phyloP scores from a whole-genome alignment of 2,113 vertebrate species.

The Ceratotherium simum region DNA sequence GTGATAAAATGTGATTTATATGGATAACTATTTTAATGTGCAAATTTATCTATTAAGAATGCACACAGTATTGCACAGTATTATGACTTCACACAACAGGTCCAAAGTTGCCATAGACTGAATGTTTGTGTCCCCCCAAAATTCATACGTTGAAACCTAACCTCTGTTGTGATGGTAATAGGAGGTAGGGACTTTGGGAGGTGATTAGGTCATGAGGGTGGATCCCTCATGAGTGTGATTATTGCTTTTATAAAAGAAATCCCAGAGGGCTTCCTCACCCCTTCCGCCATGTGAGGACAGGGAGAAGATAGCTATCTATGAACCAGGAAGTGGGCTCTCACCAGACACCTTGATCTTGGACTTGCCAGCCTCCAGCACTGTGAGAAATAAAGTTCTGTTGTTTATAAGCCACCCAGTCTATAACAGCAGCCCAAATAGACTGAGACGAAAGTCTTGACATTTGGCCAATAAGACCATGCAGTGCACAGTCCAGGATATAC shows the following conservation, averaged over 20 bases:
- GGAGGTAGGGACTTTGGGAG: not conserved
- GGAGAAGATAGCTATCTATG: not conserved
- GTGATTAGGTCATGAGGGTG: not conserved
- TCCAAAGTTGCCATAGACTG: not conserved
- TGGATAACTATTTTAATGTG: not conserved
- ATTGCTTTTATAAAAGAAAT: not conserved
- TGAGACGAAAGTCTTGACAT: not conserved
- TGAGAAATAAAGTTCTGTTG: no score
- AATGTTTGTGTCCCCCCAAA: not conserved
- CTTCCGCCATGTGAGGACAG: not conserved
- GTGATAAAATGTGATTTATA: not conserved
- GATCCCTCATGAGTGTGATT: not conserved
- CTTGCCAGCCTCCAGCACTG: not conserved
- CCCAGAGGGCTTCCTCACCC: not conserved
- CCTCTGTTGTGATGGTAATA: not conserved
- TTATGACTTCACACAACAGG: not conserved
- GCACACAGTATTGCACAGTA: not conserved
- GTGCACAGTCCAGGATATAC: no score
- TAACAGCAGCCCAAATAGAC: not conserved
- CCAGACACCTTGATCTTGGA: not conserved
- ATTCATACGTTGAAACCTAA: not conserved
- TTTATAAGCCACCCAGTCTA: no score
- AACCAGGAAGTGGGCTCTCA: not conserved
- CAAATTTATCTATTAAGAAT: not conserved
- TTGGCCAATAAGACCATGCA: not conserved